These are phyloP conservation scores for Tragulus kanchil DNA, from an alignment of 2,113 vertebrate species.

Conservation along the genomic window DNA sequence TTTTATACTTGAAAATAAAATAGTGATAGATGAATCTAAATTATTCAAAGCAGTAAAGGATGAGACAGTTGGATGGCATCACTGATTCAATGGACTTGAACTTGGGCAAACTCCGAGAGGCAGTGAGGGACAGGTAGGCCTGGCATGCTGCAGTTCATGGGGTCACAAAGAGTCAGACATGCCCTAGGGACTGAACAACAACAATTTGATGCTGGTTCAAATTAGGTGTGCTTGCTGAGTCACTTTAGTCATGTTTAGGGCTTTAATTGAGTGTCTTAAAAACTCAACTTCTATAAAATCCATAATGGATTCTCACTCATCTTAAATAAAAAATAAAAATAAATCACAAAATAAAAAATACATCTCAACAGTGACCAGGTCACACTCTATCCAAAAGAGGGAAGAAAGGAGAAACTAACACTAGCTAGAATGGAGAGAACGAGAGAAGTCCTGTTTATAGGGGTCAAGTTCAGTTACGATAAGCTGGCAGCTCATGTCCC, in stretches of 20 bases:
- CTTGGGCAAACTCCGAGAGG: not conserved
- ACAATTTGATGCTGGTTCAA: not conserved
- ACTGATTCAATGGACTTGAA: not conserved
- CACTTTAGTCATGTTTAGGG: not conserved
- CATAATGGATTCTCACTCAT: not conserved
- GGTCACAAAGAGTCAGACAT: not conserved
- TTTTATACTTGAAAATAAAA: not conserved
- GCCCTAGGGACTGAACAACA: not conserved
- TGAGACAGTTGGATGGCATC: not conserved
- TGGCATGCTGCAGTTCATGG: not conserved
- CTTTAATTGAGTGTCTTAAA: not conserved
- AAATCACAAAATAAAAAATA: slow-evolving; percentile 32
- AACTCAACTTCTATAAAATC: not conserved
- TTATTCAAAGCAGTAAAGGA: not conserved
- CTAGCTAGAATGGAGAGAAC: not conserved
- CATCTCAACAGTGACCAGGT: not conserved
- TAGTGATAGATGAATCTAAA: not conserved
- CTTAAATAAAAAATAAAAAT: slow-evolving; percentile 55
- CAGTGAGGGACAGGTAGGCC: not conserved
- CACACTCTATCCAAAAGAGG: not conserved
- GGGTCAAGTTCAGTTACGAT: not conserved
- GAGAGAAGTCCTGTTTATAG: not conserved
- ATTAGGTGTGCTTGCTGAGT: not conserved
- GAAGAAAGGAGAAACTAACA: not conserved
- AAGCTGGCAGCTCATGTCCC: not conserved